Base-by-base conservation (phyloP, 1,140 invertebrate genomes). In the Lepidotrigona ventralis region DNA sequence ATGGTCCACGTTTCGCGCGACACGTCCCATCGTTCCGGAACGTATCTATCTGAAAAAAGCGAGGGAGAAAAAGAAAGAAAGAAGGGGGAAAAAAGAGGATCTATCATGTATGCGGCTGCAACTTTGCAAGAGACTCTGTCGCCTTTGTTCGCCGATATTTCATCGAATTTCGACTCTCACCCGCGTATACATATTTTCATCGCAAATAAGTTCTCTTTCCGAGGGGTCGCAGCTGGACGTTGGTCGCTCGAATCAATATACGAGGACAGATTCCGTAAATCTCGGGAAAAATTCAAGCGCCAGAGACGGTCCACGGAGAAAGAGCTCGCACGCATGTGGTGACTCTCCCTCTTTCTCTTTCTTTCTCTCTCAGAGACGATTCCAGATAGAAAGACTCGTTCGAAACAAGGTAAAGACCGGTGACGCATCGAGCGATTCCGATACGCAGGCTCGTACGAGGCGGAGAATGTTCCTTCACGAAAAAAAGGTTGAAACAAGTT, bases 401-500 rank as follows among this genome's bases (percentile, higher is more conserved):
- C 15, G 26, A 17, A 46, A 14, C 26, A n/a, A 19, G 39, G 12
- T n/a, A 51, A 29, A 14, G 56, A 72, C 6, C 58, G 23, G 23
- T 29, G 23, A 23, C 12, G n/a, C 9, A 12, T 39, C 17, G 11
- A 53, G 33, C 54, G 54, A 53, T 46, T 54, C 58, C 81, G 54
- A 71, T 54, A 78, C 46, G 29, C 14, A 19, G 39, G 21, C 51
- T n/a, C 68, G 56, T 53, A 15, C 66, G 77, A 54, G 19, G 11
- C 69, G 69, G 5, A 29, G 77, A 51, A 66, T 73, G 79, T 51
- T 79, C 21, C 66, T 83, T 79, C 73, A 79, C 69, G 58, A 66
- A 54, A 73, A n/a, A 73, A 83, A 73, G 68, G 58, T 79, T 83
- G 1, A 14, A 58, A 56, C 60, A 79, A 88, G 54, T 88, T 88